Evolutionary conservation across 2,113 vertebrate species (phyloP).

Genomic region (Isurus oxyrinchus): DNA sequence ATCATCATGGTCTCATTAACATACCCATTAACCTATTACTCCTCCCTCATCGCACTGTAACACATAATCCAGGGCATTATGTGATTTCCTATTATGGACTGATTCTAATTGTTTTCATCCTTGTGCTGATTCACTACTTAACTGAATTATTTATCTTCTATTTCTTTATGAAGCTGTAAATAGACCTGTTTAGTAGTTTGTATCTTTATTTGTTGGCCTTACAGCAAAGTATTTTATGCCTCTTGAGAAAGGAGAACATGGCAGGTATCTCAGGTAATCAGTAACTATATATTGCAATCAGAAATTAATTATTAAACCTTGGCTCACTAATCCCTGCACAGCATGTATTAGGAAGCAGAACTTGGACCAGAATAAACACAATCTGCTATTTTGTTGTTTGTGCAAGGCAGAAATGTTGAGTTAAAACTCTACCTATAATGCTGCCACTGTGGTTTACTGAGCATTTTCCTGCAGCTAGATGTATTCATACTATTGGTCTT

Average conservation of each 20-base stretch:
- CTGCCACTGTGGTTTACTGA: not conserved
- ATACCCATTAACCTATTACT: not conserved
- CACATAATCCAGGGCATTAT: too few species aligned
- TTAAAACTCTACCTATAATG: not conserved
- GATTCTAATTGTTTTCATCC: not conserved
- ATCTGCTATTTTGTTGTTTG: not conserved
- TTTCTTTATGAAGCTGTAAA: not conserved
- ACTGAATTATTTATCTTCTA: not conserved
- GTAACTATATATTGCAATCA: not conserved
- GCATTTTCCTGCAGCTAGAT: not conserved
- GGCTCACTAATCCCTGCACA: not conserved
- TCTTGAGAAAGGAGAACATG: not conserved
- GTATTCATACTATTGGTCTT: not conserved
- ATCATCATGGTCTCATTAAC: too few species aligned
- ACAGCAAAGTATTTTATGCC: not conserved
- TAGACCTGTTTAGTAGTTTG: not conserved
- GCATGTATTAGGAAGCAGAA: not conserved
- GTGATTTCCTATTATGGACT: not conserved
- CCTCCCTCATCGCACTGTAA: too few species aligned
- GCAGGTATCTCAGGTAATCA: not conserved
- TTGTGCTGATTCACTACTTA: not conserved
- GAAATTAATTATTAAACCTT: not conserved
- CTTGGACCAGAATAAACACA: not conserved
- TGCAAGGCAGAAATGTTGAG: not conserved
- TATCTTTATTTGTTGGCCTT: not conserved